phyloP scores from a whole-genome alignment of 92 coral and sea anemone species.

The Zoanthus sansibaricus region DNA sequence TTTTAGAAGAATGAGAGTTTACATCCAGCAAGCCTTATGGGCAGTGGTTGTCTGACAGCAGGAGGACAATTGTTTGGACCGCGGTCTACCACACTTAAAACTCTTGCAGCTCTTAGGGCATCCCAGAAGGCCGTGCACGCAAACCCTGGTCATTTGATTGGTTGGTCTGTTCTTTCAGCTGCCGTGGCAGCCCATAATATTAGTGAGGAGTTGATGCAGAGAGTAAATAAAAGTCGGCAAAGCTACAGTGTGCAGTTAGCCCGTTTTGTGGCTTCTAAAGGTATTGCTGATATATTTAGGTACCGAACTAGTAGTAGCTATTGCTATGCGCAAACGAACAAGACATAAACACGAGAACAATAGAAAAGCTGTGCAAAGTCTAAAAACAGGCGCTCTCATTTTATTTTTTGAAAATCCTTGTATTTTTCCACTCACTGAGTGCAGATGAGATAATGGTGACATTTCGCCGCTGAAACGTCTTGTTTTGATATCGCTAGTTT shows the following conservation, averaged over 20 bases:
- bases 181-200: conserved; percentile 76
- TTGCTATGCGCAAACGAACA: no score
- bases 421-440: no score
- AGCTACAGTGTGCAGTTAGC: conserved; percentile 74
- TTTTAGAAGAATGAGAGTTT: conserved; percentile 49
- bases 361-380: no score
- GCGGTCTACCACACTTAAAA: conserved; percentile 50
- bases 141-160: conserved; percentile 81
- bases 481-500: no score
- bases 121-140: conserved; percentile 96
- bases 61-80: conserved; percentile 39
- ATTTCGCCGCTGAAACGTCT: no score
- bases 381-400: no score
- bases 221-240: conserved; percentile 42
- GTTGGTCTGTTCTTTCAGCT: conserved; percentile 90
- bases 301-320: no score
- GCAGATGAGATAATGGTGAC: no score
- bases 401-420: no score
- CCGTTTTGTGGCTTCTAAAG: conserved; percentile 69
- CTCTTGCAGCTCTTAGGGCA: conserved; percentile 70
- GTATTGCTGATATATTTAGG: conserved; percentile 42
- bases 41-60: conserved; percentile 71
- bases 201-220: conserved; percentile 47
- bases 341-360: no score
- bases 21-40: conserved; percentile 76